Evolutionary conservation across 2,113 vertebrate genomes (phyloP).

Genomic region (Dromaius novaehollandiae): DNA sequence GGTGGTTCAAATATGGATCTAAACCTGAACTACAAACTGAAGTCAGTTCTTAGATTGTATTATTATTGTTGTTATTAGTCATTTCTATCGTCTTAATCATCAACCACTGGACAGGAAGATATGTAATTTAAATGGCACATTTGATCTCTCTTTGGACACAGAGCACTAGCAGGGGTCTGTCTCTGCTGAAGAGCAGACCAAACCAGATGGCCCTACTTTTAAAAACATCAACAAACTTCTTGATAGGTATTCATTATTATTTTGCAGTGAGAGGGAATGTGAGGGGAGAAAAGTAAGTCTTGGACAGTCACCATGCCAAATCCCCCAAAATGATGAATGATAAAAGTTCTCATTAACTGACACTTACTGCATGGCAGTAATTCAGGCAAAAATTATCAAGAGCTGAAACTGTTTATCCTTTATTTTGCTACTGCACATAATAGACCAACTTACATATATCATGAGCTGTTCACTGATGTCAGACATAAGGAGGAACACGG

Average conservation of each 20-base stretch:
- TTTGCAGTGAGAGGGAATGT: not conserved
- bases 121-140: not conserved
- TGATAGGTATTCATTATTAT: not conserved
- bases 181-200: not conserved
- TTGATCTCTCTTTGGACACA: not conserved
- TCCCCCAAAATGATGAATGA: constrained; percentile 6
- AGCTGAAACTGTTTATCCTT: constrained; percentile 17
- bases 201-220: not conserved
- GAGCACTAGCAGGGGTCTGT: not conserved
- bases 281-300: not conserved
- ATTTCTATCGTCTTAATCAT: not conserved
- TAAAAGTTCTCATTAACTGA: not conserved
- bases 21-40: not conserved
- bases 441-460: not conserved
- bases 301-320: not conserved
- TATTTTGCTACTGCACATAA: not conserved
- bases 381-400: constrained; percentile 10
- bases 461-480: not conserved
- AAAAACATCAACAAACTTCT: not conserved
- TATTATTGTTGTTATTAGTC: not conserved
- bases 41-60: not conserved
- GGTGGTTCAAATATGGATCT: not conserved
- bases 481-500: not conserved
- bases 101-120: not conserved
- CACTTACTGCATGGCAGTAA: not conserved